These are phyloP conservation scores for Batillaria attramentaria DNA, from an alignment of 1,140 invertebrate genomes.

Conservation along the genomic window DNA sequence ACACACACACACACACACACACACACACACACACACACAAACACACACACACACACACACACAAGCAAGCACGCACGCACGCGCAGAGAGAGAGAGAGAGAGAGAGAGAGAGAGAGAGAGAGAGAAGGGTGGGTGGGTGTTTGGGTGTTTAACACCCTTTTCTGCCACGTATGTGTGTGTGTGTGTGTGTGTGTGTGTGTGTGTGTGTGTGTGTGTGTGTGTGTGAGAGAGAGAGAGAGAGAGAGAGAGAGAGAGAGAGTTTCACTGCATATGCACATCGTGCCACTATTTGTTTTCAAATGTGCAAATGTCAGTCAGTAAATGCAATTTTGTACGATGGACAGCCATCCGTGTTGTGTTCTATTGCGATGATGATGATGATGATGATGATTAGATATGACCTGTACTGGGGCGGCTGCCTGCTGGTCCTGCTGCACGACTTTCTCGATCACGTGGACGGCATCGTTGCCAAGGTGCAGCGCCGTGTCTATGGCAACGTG, in stretches of 20 bases:
- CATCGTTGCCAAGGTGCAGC: slow-evolving; percentile 65
- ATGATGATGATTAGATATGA: slow-evolving; percentile 51
- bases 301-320: no score
- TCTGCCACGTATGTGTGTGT: not conserved
- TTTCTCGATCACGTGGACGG: slow-evolving; percentile 65
- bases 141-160: no score
- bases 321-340: no score
- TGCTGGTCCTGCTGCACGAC: slow-evolving; percentile 58
- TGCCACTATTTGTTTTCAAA: no score
- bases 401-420: slow-evolving; percentile 48
- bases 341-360: not conserved
- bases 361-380: not conserved
- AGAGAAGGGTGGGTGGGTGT: no score
- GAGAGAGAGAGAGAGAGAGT: not conserved
- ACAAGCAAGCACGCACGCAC: no score
- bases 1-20: not conserved
- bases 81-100: no score
- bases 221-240: slow-evolving; percentile 6
- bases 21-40: no score
- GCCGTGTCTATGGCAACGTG: slow-evolving; percentile 51
- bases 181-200: not conserved
- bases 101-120: no score
- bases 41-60: no score
- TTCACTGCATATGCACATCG: no score
- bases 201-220: not conserved